Percentiles rank a stretch among this genome's conserved stretches.
Evolutionary conservation across 2,113 vertebrate species (phyloP).

Genomic region (Ceyx melanurus): DNA sequence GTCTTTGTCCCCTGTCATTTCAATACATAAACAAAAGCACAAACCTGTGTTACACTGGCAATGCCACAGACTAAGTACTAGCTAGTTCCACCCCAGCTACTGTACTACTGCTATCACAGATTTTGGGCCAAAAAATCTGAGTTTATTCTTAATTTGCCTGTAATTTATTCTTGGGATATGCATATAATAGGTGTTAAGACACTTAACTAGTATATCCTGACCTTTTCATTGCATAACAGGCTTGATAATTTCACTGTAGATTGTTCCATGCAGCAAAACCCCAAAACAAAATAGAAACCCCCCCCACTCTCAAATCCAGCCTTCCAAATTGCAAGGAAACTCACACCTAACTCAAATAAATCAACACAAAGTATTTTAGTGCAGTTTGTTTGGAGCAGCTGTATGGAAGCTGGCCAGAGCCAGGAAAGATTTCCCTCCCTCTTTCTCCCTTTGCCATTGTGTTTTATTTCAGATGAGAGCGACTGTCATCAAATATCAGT

Average conservation of each 20-base stretch:
- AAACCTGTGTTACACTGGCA: fast-evolving
- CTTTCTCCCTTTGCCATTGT: not conserved
- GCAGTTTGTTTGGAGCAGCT: not conserved
- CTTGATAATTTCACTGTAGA: not conserved
- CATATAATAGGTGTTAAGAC: not conserved
- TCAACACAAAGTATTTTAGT: not conserved
- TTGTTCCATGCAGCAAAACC: not conserved
- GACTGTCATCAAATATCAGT: not conserved
- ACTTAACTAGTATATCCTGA: not conserved
- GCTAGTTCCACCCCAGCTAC: not conserved
- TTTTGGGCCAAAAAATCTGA: not conserved
- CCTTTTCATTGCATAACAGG: not conserved
- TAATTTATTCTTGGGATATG: not conserved
- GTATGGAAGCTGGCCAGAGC: not conserved
- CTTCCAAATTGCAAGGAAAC: not conserved
- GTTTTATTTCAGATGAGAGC: not conserved
- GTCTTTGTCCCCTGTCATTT: not conserved
- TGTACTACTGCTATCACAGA: not conserved
- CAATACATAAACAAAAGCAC: fast-evolving
- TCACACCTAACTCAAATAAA: not conserved
- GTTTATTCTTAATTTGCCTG: not conserved
- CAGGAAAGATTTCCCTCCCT: not conserved
- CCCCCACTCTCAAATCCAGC: fast-evolving
- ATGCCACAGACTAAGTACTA: not conserved
- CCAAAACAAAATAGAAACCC: not conserved